Percentiles rank a stretch among this genome's conserved stretches.
These are phyloP conservation scores for Heliconius erato DNA, from an alignment of 2,888 invertebrate genomes.

Conservation along the genomic window DNA sequence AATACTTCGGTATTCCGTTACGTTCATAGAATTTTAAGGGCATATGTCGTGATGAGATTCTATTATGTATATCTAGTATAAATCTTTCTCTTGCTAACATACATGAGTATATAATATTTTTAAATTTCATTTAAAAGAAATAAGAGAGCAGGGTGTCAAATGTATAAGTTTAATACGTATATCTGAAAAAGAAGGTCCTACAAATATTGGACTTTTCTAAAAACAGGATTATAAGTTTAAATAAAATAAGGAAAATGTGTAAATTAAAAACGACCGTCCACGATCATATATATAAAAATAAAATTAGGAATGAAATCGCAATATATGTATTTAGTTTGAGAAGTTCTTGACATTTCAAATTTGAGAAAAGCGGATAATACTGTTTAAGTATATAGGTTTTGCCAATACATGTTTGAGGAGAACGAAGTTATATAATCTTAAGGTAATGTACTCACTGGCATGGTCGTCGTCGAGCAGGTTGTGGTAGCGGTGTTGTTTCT, in stretches of 20 bases:
- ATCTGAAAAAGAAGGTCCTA: no score
- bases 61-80: not conserved
- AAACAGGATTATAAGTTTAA: no score
- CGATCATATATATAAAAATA: no score
- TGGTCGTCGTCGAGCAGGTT: conserved; percentile 83
- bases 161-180: no score
- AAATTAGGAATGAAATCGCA: not conserved
- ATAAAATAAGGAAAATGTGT: no score
- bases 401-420: not conserved
- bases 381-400: no score
- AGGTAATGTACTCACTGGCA: conserved; percentile 72
- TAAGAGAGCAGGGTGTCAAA: not conserved
- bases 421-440: not conserved
- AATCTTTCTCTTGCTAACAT: not conserved
- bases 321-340: not conserved
- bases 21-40: conserved; percentile 5
- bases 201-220: no score
- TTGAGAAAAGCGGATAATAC: no score
- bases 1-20: conserved; percentile 19
- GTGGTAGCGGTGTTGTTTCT: conserved; percentile 83
- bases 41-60: not conserved
- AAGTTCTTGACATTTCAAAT: not conserved
- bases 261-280: no score
- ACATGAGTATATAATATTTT: no score
- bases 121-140: no score